Conservation (phyloP, 1,140 invertebrate genomes). For the Zaprionus inermis region DNA sequence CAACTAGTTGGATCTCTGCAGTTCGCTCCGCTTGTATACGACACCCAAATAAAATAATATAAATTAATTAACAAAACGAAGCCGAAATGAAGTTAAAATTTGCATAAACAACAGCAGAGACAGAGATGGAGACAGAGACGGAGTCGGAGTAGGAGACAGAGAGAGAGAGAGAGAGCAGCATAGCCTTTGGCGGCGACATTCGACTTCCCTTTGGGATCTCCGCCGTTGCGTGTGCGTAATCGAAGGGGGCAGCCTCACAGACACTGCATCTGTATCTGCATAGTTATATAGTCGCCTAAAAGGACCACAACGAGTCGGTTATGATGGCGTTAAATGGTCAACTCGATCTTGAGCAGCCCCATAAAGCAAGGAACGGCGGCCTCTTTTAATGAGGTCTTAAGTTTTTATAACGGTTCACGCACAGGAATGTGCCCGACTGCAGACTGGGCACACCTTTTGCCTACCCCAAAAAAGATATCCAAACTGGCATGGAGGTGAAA, state of each 20-base stretch:
- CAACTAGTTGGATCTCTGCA: constrained; percentile 16
- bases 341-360: constrained; percentile 65
- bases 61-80: constrained; percentile 84
- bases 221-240: constrained; percentile 77
- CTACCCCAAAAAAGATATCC: background rate
- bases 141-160: too few relatives aligned
- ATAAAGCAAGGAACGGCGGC: constrained; percentile 56
- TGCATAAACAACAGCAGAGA: constrained; percentile 68
- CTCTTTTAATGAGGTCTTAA: constrained; percentile 80
- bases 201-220: constrained; percentile 28
- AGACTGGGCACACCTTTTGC: constrained; percentile 40
- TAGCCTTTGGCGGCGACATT: constrained; percentile 70
- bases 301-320: constrained; percentile 39
- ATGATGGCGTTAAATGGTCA: constrained; percentile 68
- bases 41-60: constrained; percentile 84
- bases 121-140: too few relatives aligned
- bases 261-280: constrained; percentile 23
- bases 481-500: background rate
- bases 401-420: constrained; percentile 72
- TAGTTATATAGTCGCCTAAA: constrained; percentile 37
- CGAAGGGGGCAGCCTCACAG: constrained; percentile 37
- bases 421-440: constrained; percentile 42
- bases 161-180: constrained; percentile 4
- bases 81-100: constrained; percentile 83
- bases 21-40: constrained; percentile 63